phyloP scores from a whole-genome alignment of 2,113 vertebrate genomes.

The Anoplopoma fimbria region DNA sequence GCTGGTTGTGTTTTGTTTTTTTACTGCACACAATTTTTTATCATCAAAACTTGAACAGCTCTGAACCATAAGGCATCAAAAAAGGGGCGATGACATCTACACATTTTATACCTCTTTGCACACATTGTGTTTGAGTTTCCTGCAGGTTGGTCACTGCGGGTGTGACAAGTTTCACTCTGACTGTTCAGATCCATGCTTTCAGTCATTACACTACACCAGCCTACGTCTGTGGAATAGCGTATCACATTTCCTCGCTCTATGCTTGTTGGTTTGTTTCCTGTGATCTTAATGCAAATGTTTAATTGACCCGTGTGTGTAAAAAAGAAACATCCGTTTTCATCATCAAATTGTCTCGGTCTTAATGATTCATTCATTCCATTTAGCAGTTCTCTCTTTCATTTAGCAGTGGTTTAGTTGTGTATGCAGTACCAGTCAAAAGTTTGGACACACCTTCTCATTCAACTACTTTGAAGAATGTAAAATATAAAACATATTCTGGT shows the following conservation, averaged over 20 bases:
- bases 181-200: not conserved
- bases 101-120: not conserved
- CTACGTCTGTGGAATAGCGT: not conserved
- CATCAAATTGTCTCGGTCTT: not conserved
- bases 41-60: not conserved
- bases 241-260: not conserved
- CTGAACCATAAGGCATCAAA: not conserved
- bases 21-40: not conserved
- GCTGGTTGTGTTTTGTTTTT: no score
- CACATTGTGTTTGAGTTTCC: not conserved
- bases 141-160: not conserved
- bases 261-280: not conserved
- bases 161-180: not conserved
- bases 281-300: not conserved
- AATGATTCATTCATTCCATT: constrained; percentile 1
- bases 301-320: not conserved
- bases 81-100: not conserved
- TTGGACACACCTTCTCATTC: no score
- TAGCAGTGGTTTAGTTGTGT: constrained; percentile 1
- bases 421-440: no score
- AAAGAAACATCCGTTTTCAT: not conserved
- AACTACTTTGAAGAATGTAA: no score
- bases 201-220: not conserved
- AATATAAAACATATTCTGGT: no score
- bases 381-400: constrained; percentile 23